phyloP scores from a whole-genome alignment of 1,140 invertebrate species.

The Colletes gigas region DNA sequence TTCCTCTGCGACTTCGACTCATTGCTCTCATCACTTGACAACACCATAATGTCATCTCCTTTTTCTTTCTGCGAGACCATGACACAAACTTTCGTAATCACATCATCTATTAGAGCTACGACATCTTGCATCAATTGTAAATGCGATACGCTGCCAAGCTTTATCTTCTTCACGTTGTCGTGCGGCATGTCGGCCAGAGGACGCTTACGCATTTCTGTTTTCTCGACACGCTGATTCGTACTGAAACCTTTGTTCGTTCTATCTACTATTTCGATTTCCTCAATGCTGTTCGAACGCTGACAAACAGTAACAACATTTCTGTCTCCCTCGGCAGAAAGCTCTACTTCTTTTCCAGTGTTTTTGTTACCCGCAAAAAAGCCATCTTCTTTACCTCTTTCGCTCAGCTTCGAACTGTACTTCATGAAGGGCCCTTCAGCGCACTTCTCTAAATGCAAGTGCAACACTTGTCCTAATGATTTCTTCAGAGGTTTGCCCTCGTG shows the following conservation, averaged over 20 bases:
- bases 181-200: conserved; percentile 43
- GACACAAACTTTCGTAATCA: conserved; percentile 78
- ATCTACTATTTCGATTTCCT: conserved; percentile 68
- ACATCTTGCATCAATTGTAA: conserved; percentile 79
- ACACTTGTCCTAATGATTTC: conserved; percentile 72
- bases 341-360: conserved; percentile 40
- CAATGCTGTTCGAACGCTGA: conserved; percentile 66
- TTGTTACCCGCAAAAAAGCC: conserved; percentile 35
- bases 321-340: conserved; percentile 31
- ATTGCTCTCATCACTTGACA: conserved; percentile 77
- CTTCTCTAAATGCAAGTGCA: conserved; percentile 74
- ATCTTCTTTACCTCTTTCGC: conserved; percentile 65
- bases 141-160: conserved; percentile 73
- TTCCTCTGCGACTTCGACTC: conserved; percentile 56
- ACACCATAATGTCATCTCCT: conserved; percentile 70
- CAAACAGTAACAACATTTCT: conserved; percentile 45
- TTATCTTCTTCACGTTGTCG: conserved; percentile 70
- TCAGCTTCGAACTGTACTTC: conserved; percentile 76
- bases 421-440: conserved; percentile 78
- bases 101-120: conserved; percentile 75
- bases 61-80: conserved; percentile 62
- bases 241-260: conserved; percentile 56
- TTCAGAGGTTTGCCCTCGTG: conserved; percentile 82
- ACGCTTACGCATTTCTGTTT: conserved; percentile 62
- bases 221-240: conserved; percentile 31